phyloP scores from a whole-genome alignment of 1,140 invertebrate genomes.

The Brachionus calyciflorus region DNA sequence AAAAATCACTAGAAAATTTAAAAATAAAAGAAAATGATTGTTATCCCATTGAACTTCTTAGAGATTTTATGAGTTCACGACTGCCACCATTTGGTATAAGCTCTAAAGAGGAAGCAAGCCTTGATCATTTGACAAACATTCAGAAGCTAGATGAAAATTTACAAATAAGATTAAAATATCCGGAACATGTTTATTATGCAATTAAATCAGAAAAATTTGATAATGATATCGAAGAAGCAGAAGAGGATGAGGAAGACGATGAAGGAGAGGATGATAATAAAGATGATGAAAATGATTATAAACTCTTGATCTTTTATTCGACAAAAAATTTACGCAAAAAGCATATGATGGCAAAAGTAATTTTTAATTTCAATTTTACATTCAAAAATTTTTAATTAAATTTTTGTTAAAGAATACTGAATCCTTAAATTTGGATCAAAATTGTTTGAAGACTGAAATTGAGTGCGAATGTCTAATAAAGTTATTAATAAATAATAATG shows the following conservation, averaged over 20 bases:
- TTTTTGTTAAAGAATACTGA: too few species aligned
- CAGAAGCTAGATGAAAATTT: not conserved
- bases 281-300: not conserved
- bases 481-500: not conserved
- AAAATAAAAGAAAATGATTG: not conserved
- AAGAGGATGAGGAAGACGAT: not conserved
- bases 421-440: too few species aligned
- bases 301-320: not conserved
- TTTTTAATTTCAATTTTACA: not conserved
- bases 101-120: not conserved
- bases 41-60: not conserved
- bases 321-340: not conserved
- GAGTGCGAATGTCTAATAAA: not conserved
- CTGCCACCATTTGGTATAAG: not conserved
- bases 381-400: too few species aligned
- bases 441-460: not conserved
- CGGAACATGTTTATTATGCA: not conserved
- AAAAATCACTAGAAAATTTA: not conserved
- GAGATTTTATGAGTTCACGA: not conserved
- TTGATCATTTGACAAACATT: not conserved
- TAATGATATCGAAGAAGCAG: too few species aligned
- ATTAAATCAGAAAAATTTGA: not conserved
- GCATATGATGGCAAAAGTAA: not conserved
- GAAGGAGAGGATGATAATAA: not conserved
- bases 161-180: not conserved